Percentiles rank a stretch among this genome's conserved stretches.
Conservation (phyloP, 2,888 invertebrate genomes). For the Crossocerus cetratus region DNA sequence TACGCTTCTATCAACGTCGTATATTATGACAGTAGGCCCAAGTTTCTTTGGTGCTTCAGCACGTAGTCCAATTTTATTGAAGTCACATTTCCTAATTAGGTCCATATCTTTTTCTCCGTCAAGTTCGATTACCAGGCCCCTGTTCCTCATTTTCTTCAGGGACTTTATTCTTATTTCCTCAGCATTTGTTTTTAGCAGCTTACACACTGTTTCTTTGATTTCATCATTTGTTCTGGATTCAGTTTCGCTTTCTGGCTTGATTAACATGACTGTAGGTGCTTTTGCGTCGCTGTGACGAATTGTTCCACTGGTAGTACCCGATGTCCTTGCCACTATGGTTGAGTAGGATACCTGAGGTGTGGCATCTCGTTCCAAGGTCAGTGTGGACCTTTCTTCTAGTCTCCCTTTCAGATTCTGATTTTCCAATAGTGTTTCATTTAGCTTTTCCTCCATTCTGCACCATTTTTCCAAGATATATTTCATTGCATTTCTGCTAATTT, state of each 20-base stretch:
- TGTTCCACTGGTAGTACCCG: too few species aligned
- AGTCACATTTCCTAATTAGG: background rate
- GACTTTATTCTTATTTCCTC: background rate
- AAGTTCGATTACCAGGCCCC: background rate
- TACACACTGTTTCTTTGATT: background rate
- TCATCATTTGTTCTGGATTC: background rate
- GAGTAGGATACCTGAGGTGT: too few species aligned
- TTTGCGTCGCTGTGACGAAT: too few species aligned
- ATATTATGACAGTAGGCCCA: conserved; percentile 1
- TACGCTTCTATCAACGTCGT: background rate
- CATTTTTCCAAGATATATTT: background rate
- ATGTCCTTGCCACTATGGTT: too few species aligned
- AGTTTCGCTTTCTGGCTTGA: background rate
- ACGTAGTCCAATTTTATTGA: background rate
- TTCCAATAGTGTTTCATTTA: background rate
- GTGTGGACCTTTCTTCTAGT: background rate
- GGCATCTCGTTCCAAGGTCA: too few species aligned
- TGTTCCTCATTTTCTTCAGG: background rate
- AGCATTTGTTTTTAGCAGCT: background rate
- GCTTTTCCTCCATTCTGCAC: background rate
- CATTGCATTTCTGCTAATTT: background rate
- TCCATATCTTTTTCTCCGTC: background rate
- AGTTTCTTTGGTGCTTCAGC: background rate
- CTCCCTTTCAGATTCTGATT: background rate
- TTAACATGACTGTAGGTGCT: background rate